Evolutionary conservation across 2,888 invertebrate species (phyloP).

Genomic region (Sarcophaga caerulescens): DNA sequence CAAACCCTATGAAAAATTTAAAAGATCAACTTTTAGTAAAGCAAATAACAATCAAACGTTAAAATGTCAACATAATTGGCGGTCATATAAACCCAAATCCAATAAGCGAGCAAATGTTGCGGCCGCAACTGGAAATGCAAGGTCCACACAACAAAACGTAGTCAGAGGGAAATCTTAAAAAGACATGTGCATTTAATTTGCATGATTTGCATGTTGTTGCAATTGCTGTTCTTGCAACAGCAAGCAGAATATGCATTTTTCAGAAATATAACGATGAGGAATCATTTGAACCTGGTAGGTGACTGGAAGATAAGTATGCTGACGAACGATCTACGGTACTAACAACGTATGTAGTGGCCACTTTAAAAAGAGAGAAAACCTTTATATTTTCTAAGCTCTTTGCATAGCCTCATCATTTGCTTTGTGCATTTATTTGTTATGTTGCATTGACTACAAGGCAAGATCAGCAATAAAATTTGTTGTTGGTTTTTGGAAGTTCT

Average conservation of each 20-base stretch:
- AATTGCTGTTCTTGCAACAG: conserved; percentile 65
- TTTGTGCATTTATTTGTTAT: conserved; percentile 25
- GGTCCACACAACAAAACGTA: not conserved
- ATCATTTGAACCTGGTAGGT: conserved; percentile 2
- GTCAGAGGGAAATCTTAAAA: conserved; percentile 12
- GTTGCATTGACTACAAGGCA: conserved; percentile 60
- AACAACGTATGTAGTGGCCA: not conserved
- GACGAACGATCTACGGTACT: not conserved
- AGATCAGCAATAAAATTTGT: conserved; percentile 62
- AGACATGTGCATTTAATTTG: conserved; percentile 80
- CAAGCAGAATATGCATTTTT: conserved; percentile 21
- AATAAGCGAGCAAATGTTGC: not conserved
- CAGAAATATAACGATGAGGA: conserved; percentile 13
- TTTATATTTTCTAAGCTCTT: conserved; percentile 54
- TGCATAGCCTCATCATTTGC: conserved; percentile 30
- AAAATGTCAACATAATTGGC: conserved; percentile 35
- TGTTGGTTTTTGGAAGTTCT: conserved; percentile 63
- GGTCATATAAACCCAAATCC: conserved; percentile 36
- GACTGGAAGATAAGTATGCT: not conserved
- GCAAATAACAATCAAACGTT: conserved; percentile 53
- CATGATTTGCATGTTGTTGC: conserved; percentile 73
- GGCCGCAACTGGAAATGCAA: not conserved
- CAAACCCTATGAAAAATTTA: not conserved
- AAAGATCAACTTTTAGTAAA: conserved; percentile 9
- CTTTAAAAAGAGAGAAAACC: conserved; percentile 13